These are phyloP conservation scores for Notolepis coatsorum DNA, from an alignment of 2,797 vertebrate genomes.

Conservation along the genomic window DNA sequence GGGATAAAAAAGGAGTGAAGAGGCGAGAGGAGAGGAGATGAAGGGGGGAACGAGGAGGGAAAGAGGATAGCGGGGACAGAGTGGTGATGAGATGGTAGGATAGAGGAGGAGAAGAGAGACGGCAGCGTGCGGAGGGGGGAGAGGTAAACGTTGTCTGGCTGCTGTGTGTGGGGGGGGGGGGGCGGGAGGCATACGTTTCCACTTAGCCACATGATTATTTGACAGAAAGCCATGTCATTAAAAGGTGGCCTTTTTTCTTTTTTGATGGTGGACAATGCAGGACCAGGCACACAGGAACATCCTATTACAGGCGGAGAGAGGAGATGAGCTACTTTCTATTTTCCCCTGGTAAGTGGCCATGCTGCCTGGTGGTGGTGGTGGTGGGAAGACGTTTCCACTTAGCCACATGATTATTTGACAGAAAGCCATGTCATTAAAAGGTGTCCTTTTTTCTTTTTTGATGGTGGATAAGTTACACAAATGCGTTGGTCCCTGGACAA, in stretches of 20 bases:
- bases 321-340: constrained; percentile 21
- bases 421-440: constrained; percentile 21
- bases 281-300: constrained; percentile 8
- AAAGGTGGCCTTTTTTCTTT: constrained; percentile 3
- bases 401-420: constrained; percentile 7
- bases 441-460: constrained; percentile 5
- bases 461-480: constrained; percentile 4
- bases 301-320: constrained; percentile 15
- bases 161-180: neutral
- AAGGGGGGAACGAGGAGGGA: constrained; percentile 23
- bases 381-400: too few relatives aligned
- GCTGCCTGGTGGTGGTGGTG: constrained; percentile 30
- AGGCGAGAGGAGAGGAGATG: constrained; percentile 38
- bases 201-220: constrained; percentile 6
- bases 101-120: constrained; percentile 15
- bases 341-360: constrained; percentile 41
- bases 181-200: too few relatives aligned
- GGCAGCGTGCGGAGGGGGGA: constrained; percentile 26
- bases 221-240: constrained; percentile 24
- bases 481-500: constrained; percentile 1
- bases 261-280: neutral
- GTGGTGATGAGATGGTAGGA: constrained; percentile 14
- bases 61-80: constrained; percentile 17
- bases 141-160: constrained; percentile 40
- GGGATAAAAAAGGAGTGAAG: constrained; percentile 45